Evolutionary conservation across 2,113 vertebrate species (phyloP), one percentile per base, ranked within the genome.

Genomic region (Syngnathoides biaculeatus): DNA sequence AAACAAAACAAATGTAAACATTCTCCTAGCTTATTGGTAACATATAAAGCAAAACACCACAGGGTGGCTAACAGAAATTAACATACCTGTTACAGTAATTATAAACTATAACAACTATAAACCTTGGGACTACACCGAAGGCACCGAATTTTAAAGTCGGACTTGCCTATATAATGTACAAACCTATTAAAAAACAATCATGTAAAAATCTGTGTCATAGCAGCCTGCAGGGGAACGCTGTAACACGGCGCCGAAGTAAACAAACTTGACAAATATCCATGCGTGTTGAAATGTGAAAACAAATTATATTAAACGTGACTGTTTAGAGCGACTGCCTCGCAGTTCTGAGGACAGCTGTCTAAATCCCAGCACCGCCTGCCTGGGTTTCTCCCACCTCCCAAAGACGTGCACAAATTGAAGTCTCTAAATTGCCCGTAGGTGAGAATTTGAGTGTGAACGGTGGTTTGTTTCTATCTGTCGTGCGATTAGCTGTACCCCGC

Each of bases 281-380:
- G 67, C 80, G 75, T 57, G 66, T 26, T 55, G 68, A 62, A 79
- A 66, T 55, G 66, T 24, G 5, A 19, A 47, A 64, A 61, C 22
- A 55, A 12, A 26, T 81, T 78, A 70, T 80, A 84, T 79, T 56
- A 71, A 62, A 81, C 65, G 61, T 83, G 82, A n/a, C n/a, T n/a
- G n/a, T n/a, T n/a, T n/a, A n/a, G n/a, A n/a, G n/a, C n/a, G n/a
- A n/a, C n/a, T n/a, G n/a, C n/a, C n/a, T n/a, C n/a, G n/a, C n/a
- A n/a, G n/a, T n/a, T n/a, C n/a, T n/a, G n/a, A n/a, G n/a, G n/a
- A n/a, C n/a, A n/a, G n/a, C n/a, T n/a, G n/a, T n/a, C n/a, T n/a
- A n/a, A n/a, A n/a, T n/a, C n/a, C n/a, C n/a, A n/a, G n/a, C n/a
- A n/a, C n/a, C n/a, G n/a, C n/a, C n/a, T n/a, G n/a, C n/a, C n/a